Conservation (phyloP, 2,797 vertebrate genomes). For the Mareca strepera region DNA sequence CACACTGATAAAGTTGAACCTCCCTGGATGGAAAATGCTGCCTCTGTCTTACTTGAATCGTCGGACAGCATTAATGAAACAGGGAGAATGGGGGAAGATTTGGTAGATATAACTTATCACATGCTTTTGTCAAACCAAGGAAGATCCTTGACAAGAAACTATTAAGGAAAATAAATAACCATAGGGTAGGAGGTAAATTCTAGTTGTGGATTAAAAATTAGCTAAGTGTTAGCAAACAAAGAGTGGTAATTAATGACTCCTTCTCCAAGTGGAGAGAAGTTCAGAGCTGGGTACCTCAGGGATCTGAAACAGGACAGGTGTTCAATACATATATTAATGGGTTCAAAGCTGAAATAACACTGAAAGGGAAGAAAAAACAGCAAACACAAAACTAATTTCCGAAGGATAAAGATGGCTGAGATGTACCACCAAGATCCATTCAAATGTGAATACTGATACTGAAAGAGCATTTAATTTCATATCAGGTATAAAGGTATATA, state of each 20-base stretch:
- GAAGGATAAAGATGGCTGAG: not conserved
- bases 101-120: constrained; percentile 5
- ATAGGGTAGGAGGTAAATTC: constrained; percentile 58
- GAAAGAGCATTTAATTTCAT: not conserved
- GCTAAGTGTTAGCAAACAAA: constrained; percentile 67
- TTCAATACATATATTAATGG: constrained; percentile 67
- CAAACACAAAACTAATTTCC: not conserved
- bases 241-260: constrained; percentile 52
- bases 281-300: constrained; percentile 47
- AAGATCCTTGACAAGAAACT: constrained; percentile 41
- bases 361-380: constrained; percentile 20
- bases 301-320: constrained; percentile 44
- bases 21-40: not conserved
- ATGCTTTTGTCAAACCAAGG: too few species aligned
- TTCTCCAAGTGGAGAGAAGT: constrained; percentile 38
- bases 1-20: not conserved
- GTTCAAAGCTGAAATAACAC: constrained; percentile 22
- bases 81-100: not conserved
- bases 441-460: not conserved
- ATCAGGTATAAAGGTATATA: not conserved
- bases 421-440: not conserved
- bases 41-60: not conserved
- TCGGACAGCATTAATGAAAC: constrained; percentile 18
- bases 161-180: constrained; percentile 64
- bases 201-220: constrained; percentile 68